A percentile compares a stretch with the other conserved stretches of the same genome.
Evolutionary conservation across 1,140 invertebrate genomes (phyloP).

Genomic region (Lordiphosa stackelbergi): DNA sequence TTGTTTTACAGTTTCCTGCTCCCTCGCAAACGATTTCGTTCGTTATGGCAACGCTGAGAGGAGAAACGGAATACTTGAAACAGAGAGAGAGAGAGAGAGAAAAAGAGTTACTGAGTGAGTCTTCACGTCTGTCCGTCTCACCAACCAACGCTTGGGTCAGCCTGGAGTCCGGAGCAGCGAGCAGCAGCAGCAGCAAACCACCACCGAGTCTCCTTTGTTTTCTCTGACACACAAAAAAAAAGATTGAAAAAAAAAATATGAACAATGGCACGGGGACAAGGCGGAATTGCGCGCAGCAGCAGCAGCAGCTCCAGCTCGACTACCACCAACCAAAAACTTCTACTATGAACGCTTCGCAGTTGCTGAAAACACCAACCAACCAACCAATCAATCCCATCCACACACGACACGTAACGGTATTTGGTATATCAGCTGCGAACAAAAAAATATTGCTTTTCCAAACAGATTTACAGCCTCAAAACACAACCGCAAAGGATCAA

Average conservation of each 20-base stretch:
- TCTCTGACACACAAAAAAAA: too few relatives aligned
- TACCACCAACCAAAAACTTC: conserved; percentile 37
- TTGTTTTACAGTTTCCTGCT: conserved; percentile 76
- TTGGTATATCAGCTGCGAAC: conserved; percentile 75
- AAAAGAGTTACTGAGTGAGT: conserved; percentile 61
- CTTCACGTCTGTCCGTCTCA: conserved; percentile 71
- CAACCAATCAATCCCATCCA: conserved; percentile 37
- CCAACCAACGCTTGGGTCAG: conserved; percentile 23
- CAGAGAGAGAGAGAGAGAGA: conserved; percentile 15
- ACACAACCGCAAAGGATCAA: background rate
- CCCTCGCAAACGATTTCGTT: conserved; percentile 60
- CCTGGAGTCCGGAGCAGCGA: conserved; percentile 48
- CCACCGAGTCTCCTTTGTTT: conserved; percentile 61
- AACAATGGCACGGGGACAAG: conserved; percentile 48
- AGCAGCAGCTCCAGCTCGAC: conserved; percentile 66
- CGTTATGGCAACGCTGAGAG: conserved; percentile 61
- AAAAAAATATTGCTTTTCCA: conserved; percentile 67
- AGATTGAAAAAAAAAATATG: too few relatives aligned
- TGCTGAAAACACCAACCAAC: conserved; percentile 51
- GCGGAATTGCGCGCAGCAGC: conserved; percentile 64
- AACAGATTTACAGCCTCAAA: conserved; percentile 62
- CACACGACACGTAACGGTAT: conserved; percentile 63
- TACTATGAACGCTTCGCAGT: conserved; percentile 56
- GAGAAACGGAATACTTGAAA: conserved; percentile 65
- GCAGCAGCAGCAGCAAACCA: conserved; percentile 64